Base-by-base conservation (phyloP, 2,113 vertebrate genomes). In the Hoplias malabaricus region DNA sequence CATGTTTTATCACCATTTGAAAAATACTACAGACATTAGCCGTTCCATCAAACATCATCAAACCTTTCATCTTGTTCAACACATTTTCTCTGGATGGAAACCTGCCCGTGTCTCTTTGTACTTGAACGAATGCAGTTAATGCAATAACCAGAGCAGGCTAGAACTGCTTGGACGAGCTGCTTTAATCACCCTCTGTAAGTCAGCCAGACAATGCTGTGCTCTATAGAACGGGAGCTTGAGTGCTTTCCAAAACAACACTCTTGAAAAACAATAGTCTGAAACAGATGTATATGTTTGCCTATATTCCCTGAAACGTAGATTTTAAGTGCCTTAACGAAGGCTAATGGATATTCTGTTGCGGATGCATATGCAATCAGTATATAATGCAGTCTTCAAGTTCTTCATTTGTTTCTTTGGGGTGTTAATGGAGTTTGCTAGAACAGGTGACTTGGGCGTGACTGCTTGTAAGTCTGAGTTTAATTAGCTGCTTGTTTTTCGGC, bases 391-490 rank as follows among this genome's bases (percentile, higher is more conserved):
- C 31, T 3, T 63, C 16, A 63, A 4, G 36, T 36, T 63, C 34
- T 33, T 33, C 29, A 19, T 33, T 61, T 33, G 13, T 61, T 33
- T 14, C 29, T 21, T 19, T 63, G 21, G 36, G 34, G 19, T 63
- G 59, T 63, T 63, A 63, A 63, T 36, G 21, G 36, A 63, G 11
- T n/a, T n/a, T 36, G 59, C 59, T 63, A 31, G 36, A 25, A 34
- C 19, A 21, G 19, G 16, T 36, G 57, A 16, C 57, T 33, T 5
- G 57, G 57, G 14, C 33, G 6, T 29, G 59, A n/a, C 19, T 63
- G 59, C 7, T 63, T 63, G 59, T 63, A 14, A 63, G 33, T 36
- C 7, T 53, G 11, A 63, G 16, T 63, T 63, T 63, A 63, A 63
- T 63, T 34, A 63, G 36, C 59, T 34, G 59, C 34, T 63, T 63